Evolutionary conservation across 2,888 invertebrate species (phyloP), one percentile per base, ranked within the genome.

Genomic region (Cryptophagus acutangulus): DNA sequence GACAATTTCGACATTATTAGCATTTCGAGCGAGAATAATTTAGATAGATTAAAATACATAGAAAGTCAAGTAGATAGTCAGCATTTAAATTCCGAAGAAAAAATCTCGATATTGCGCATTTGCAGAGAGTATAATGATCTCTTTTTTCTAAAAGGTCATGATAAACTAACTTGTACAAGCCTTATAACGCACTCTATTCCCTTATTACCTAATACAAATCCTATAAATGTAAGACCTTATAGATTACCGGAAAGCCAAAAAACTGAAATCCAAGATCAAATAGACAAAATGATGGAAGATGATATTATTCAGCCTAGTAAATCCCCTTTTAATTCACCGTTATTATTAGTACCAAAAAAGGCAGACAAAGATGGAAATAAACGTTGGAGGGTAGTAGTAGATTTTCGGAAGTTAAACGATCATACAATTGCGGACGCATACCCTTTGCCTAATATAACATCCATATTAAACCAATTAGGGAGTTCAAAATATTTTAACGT

Each of bases 341-440:
- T 20, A 9, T 20, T 20, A 20, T 5, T 20, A 9, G 33, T 33
- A 15, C 33, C 33, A 33, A 33, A 33, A 10, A 33, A 33, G 10
- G 10, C 12, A 5, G 33, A 13, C 5, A 9, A 8, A 4, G 9
- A 5, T 10, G 33, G 33, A 9, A 13, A 33, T 15, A 13, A 15
- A 3, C 13, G 16, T 15, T 33, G 16, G 13, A 14, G 33, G 3
- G 33, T 33, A 5, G 33, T 33, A 15, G 12, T 33, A 33, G 33
- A 33, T 15, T 33, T 15, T 13, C 5, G 17, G 5, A 33, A 33
- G 12, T 5, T 20, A 5, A 20, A 20, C 9, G 20, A 20, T 6
- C 5, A n/a, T n/a, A n/a, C n/a, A n/a, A n/a, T 33, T 8, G 33
- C 16, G n/a, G 8, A n/a, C 12, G 8, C n/a, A 6, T 33, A 15